These are phyloP conservation scores for Lucilia sericata DNA, from an alignment of 1,140 invertebrate species.

Conservation along the genomic window DNA sequence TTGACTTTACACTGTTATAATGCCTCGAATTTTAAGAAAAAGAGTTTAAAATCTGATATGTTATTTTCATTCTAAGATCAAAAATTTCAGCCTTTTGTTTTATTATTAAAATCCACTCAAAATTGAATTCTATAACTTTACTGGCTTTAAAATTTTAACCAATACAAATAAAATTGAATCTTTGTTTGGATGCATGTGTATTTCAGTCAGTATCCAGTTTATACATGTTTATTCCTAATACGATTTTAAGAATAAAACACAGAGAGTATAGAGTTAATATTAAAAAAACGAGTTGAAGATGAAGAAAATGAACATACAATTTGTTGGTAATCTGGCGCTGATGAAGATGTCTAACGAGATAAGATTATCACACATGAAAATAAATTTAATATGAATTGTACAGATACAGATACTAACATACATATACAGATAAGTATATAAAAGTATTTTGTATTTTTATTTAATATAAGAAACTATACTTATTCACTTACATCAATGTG, in stretches of 20 bases:
- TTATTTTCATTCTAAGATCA: no score
- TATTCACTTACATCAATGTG: background rate
- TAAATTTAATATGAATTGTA: constrained; percentile 25
- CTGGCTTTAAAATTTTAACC: no score
- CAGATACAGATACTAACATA: background rate
- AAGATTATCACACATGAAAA: constrained; percentile 29
- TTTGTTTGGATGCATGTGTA: background rate
- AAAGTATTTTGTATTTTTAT: background rate
- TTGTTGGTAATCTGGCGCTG: constrained; percentile 28
- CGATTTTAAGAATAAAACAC: background rate
- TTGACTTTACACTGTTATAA: no score
- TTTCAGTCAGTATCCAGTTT: constrained; percentile 1
- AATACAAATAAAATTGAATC: background rate
- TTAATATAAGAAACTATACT: background rate
- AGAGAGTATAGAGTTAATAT: background rate
- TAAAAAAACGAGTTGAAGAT: background rate
- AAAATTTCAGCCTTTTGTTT: no score
- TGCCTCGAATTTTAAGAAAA: no score
- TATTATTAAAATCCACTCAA: no score
- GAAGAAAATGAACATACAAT: constrained; percentile 4
- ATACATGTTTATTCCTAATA: background rate
- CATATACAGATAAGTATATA: background rate
- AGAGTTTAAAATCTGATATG: no score
- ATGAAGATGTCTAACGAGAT: constrained; percentile 29
- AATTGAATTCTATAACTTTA: no score